These are phyloP conservation scores for Sturmia bella DNA, from an alignment of 2,888 invertebrate genomes.

Conservation along the genomic window DNA sequence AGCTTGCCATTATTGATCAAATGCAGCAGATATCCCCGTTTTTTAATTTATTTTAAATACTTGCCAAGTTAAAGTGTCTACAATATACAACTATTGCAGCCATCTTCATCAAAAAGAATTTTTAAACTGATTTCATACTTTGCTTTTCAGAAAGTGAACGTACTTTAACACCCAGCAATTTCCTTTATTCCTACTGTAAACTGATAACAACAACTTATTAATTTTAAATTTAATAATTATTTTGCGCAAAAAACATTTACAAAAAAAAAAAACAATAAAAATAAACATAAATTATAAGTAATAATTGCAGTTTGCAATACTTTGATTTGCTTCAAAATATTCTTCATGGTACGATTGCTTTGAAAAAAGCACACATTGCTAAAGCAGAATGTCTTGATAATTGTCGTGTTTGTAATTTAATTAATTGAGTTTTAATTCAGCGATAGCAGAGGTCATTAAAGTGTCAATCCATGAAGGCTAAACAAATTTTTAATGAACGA, in stretches of 20 bases:
- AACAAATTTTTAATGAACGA: slow-evolving; percentile 62
- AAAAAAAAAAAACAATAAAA: slow-evolving; percentile 18
- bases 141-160: slow-evolving; percentile 2
- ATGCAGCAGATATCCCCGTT: too few relatives aligned
- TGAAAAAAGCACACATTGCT: slow-evolving; percentile 9
- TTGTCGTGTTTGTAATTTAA: slow-evolving; percentile 81
- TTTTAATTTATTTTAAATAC: too few relatives aligned
- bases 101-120: too few relatives aligned
- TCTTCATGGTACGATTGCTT: slow-evolving; percentile 25
- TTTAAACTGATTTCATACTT: neutral
- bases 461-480: slow-evolving; percentile 69
- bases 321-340: slow-evolving; percentile 73
- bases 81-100: too few relatives aligned
- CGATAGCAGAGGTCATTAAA: slow-evolving; percentile 72
- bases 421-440: slow-evolving; percentile 81
- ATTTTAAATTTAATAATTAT: slow-evolving; percentile 35
- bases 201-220: slow-evolving; percentile 30
- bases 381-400: slow-evolving; percentile 73
- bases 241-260: slow-evolving; percentile 24
- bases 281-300: slow-evolving; percentile 58
- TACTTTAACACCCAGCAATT: neutral
- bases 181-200: neutral
- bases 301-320: slow-evolving; percentile 69
- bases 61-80: too few relatives aligned
- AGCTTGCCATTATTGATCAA: too few relatives aligned